Percentiles rank a stretch among this genome's conserved stretches.
phyloP scores from a whole-genome alignment of 2,888 invertebrate species.

The Tethea ocularis region DNA sequence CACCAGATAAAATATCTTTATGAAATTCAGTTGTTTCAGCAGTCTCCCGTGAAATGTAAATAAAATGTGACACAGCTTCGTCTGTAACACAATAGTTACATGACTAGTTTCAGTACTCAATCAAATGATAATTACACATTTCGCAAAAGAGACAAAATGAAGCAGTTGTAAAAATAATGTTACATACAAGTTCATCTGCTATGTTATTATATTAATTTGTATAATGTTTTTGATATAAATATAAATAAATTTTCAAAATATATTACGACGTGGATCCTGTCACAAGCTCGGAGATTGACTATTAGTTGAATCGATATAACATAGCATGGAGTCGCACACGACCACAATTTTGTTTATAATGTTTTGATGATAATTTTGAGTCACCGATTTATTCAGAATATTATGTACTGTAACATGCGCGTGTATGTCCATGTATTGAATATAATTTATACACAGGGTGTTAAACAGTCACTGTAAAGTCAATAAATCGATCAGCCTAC shows the following conservation, averaged over 20 bases:
- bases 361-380: slow-evolving; percentile 10
- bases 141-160: slow-evolving; percentile 16
- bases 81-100: slow-evolving; percentile 18
- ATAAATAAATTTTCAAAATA: slow-evolving; percentile 56
- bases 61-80: slow-evolving; percentile 48
- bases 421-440: neutral
- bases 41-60: slow-evolving; percentile 61
- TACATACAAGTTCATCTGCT: slow-evolving; percentile 22
- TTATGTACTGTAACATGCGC: neutral
- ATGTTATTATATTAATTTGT: slow-evolving; percentile 50
- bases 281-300: slow-evolving; percentile 67
- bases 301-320: slow-evolving; percentile 63
- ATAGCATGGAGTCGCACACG: slow-evolving; percentile 67
- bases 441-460: neutral
- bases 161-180: slow-evolving; percentile 23
- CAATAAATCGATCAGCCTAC: neutral
- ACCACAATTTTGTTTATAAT: slow-evolving; percentile 33
- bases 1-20: slow-evolving; percentile 45
- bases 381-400: neutral
- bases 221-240: slow-evolving; percentile 71
- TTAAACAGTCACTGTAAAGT: neutral
- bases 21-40: slow-evolving; percentile 79
- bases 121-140: slow-evolving; percentile 11
- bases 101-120: slow-evolving; percentile 1
- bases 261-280: slow-evolving; percentile 57